Base-by-base conservation (phyloP, 2,797 vertebrate genomes). In the Limosa lapponica region DNA sequence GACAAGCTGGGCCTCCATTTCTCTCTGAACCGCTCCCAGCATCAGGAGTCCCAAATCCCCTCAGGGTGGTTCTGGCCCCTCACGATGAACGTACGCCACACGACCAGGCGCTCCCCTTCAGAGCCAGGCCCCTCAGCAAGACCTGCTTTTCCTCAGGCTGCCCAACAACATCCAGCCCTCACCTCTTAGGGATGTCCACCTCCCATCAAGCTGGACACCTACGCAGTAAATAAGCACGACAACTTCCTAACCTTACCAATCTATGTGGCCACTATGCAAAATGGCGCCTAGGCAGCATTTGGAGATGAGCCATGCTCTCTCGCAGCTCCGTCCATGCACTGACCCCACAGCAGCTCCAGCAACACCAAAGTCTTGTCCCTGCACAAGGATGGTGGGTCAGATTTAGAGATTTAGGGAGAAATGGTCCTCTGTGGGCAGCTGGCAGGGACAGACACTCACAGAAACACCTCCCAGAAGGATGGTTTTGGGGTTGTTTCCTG, bases 21-120 rank as follows among this genome's bases (percentile, higher is more conserved):
- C 18, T 36, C 20, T 25, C 28, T 16, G 2, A 17, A 37, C 19
- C 0, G 3, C 13, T 23, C 20, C 41, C 66, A 36, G 20, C 6
- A 1, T 22, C 25, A 19, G 54, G 30, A 69, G 34, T 61, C 46
- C 14, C 41, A 36, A 19, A 55, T 24, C 5, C 49, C 6, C 0
- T 9, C 5, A 0, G 4, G 27, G 22, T 0, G 2, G 23, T 48
- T 32, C 46, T 13, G 41, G 9, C 39, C 52, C 30, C 18, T 59
- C 59, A 27, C 0, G 3, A 10, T 12, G 32, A 28, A 22, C 1
- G 0, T 1, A 1, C 5, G 34, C n/a, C 25, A 4, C 6, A 0
- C 41, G 13, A 20, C 43, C 19, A 30, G 51, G 12, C 0, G 1
- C 59, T 32, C 12, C 16, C 11, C 28, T 25, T 64, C 49, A 24